These are phyloP conservation scores for Leucophora obtusa DNA, from an alignment of 2,888 invertebrate genomes.

Conservation along the genomic window DNA sequence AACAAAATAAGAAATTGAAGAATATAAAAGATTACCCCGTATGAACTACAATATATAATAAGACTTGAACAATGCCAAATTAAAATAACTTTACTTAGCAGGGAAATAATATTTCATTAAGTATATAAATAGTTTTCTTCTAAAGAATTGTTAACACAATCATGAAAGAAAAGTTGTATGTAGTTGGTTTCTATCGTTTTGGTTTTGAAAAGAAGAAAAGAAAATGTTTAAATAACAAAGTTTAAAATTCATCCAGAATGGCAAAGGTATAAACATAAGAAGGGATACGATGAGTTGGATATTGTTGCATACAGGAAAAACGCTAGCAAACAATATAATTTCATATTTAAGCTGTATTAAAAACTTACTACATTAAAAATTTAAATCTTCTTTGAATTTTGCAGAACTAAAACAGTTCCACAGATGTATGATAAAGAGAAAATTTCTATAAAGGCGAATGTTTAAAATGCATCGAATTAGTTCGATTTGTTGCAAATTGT, in stretches of 20 bases:
- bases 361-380: no score
- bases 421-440: no score
- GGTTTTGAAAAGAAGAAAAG: conserved; percentile 15
- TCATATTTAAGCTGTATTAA: no score
- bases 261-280: background rate
- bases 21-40: conserved; percentile 34
- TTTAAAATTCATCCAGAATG: background rate
- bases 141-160: conserved; percentile 56
- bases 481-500: no score
- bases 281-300: background rate
- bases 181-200: background rate
- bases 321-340: background rate
- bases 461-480: no score
- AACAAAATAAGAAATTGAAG: background rate
- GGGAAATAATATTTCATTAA: conserved; percentile 55
- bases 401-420: no score
- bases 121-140: conserved; percentile 32
- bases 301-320: conserved; percentile 6
- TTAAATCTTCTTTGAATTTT: no score
- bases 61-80: conserved; percentile 57
- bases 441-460: no score
- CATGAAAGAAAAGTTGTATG: conserved; percentile 41
- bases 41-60: conserved; percentile 45
- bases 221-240: conserved; percentile 39
- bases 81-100: conserved; percentile 56